Base-by-base conservation (phyloP, 2,888 invertebrate genomes). In the Drosophila fulvimacula region DNA sequence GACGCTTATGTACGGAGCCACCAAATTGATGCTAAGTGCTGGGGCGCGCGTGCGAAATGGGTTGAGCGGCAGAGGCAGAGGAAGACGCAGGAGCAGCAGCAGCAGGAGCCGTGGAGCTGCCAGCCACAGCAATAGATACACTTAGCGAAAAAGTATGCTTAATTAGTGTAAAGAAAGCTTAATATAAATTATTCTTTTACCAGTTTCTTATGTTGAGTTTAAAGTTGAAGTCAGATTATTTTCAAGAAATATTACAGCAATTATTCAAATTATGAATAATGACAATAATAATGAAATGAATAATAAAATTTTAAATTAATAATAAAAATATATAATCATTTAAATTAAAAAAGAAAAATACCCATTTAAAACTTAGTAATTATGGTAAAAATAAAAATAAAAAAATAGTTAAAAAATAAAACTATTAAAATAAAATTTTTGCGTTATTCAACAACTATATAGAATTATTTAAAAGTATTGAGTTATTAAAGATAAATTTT, bases 11-110 rank as follows among this genome's bases (percentile, higher is more conserved):
- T 75, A 69, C 46, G 70, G 70, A 66, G 87, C 87, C 81, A 82
- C 83, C 83, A 84, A 84, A 84, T 84, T 84, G 83, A 88, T 84
- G 83, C 83, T 84, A 84, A 84, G 83, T 84, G 83, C 83, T 88
- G 83, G 76, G 83, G 83, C 73, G 88, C 84, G 87, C 84, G 87
- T 88, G 83, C 84, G 72, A 86, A 83, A 83, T 84, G 84, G 84
- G 89, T 83, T 87, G 84, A 78, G 58, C 58, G 9, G 60, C 17
- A 27, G 52, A 7, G 5, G 3, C 7, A 24, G 56, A 2, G 7
- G n/a, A n/a, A n/a, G n/a, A n/a, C n/a, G n/a, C n/a, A n/a, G 41
- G 5, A 21, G 44, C 2, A 27, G 44, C 3, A 44, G 24, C 1
- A 24, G 44, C 46, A 48, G 42, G 15, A 61, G 65, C 13, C 2